Percentiles rank a stretch among this genome's conserved stretches.
phyloP scores from a whole-genome alignment of 2,113 vertebrate species.

The Hiodon alosoides region DNA sequence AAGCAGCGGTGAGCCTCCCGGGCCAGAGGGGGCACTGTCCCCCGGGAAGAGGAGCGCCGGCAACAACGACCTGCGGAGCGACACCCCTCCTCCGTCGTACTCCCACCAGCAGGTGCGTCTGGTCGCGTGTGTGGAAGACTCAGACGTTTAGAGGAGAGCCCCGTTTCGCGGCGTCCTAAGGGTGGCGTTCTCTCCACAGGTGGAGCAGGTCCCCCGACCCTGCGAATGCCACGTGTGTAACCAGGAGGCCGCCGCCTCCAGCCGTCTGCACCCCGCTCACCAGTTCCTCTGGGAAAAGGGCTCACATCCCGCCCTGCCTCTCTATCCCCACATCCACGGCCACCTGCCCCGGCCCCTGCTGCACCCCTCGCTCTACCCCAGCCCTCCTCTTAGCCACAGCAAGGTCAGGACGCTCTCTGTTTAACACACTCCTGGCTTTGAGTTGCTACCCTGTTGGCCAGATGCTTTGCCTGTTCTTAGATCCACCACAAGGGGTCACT shows the following conservation, averaged over 20 bases:
- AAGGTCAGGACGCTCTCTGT: constrained; percentile 68
- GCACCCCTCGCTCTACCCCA: constrained; percentile 87
- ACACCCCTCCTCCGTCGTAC: constrained; percentile 75
- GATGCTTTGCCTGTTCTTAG: neutral
- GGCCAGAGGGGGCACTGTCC: constrained; percentile 60
- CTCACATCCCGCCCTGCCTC: constrained; percentile 86
- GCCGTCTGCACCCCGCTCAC: constrained; percentile 77
- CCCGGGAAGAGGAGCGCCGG: constrained; percentile 57
- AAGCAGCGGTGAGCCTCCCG: constrained; percentile 66
- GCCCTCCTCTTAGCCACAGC: constrained; percentile 86
- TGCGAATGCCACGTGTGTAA: constrained; percentile 96
- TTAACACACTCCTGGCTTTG: no score
- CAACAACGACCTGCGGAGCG: constrained; percentile 55
- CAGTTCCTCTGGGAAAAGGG: constrained; percentile 90
- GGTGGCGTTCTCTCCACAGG: constrained; percentile 51
- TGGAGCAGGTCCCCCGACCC: constrained; percentile 73
- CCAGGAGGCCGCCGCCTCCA: constrained; percentile 77
- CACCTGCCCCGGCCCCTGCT: constrained; percentile 86
- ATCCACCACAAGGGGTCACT: constrained; percentile 4
- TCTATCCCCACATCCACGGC: constrained; percentile 96
- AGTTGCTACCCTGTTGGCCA: neutral
- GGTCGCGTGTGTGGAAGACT: neutral
- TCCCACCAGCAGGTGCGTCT: constrained; percentile 67
- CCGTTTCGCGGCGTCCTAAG: neutral
- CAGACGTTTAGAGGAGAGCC: neutral